Base-by-base conservation (phyloP, 2,797 vertebrate species). In the Micromesistius poutassou region DNA sequence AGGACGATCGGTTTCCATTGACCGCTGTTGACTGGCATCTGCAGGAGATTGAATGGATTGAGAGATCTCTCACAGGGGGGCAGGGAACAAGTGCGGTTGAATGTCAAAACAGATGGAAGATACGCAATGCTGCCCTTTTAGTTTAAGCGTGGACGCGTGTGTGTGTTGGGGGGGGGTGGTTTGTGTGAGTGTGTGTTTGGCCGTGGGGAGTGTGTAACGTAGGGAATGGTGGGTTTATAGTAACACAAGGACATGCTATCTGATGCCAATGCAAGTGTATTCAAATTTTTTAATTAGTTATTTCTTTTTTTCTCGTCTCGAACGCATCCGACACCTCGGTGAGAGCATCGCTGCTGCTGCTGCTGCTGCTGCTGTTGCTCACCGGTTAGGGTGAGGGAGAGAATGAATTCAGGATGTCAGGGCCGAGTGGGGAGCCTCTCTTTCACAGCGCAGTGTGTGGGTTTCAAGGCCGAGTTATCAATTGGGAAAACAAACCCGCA, bases 1-100 rank as follows among this genome's bases (percentile, higher is more conserved):
- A 92, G 86, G 88, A 90, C 86, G 84, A 74, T 38, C 80, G 83
- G 76, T 83, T 83, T 90, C 78, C 81, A 85, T 83, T 78, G 82
- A 79, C 78, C 71, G 30, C 79, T 42, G 13, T 28, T 77, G 35
- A 85, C 86, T 89, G 85, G 89, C 80, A 84, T 71, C 35, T 30
- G 85, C 77, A 80, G 74, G 78, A 83, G 78, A 78, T 83, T 91
- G 80, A 90, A 88, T 85, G 88, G 87, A 86, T 79, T 75, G 38
- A 84, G 85, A 84, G 75, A 79, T 77, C 87, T 85, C 90, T 86
- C 85, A 86, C 79, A 78, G n/a, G 80, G 85, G 79, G 82, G 74
- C 83, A 77, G 87, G 86, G 82, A 84, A 77, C 77, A 79, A 71
- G 38, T 30, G 35, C 46, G 88, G 83, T 77, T 85, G 88, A 90